phyloP scores from a whole-genome alignment of 2,113 vertebrate genomes.

The Rhegmatorhina hoffmannsi region DNA sequence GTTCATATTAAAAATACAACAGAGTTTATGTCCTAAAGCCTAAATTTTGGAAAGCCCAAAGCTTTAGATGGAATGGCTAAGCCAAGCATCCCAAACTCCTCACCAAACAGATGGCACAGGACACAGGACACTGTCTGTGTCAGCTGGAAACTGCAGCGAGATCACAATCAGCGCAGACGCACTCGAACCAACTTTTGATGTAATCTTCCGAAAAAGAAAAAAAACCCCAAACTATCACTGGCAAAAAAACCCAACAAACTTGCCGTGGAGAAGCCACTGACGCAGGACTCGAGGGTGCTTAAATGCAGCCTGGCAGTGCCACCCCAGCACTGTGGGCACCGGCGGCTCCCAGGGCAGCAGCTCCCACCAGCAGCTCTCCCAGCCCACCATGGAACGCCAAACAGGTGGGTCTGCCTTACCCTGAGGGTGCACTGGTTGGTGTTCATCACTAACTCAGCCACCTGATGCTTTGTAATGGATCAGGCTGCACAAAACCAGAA shows the following conservation, averaged over 20 bases:
- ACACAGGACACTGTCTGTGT: background rate
- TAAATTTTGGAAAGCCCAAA: background rate
- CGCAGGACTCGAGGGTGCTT: background rate
- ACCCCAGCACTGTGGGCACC: background rate
- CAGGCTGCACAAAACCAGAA: background rate
- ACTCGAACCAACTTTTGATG: background rate
- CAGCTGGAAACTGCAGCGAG: background rate
- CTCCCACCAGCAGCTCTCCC: background rate
- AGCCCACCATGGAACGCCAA: background rate
- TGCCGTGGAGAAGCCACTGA: background rate
- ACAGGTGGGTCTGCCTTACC: conserved; percentile 7
- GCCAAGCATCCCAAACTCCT: background rate
- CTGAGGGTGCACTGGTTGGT: background rate
- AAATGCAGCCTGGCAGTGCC: background rate
- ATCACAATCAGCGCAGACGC: conserved; percentile 25
- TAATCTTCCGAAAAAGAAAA: conserved; percentile 7
- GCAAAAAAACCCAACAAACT: background rate
- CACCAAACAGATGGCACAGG: background rate
- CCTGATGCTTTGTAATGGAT: background rate
- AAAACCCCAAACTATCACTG: background rate
- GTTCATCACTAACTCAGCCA: background rate
- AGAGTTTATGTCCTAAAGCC: background rate
- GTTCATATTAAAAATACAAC: background rate
- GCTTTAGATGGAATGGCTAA: background rate
- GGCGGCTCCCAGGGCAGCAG: background rate